A percentile compares a stretch with the other conserved stretches of the same genome.
Conservation (phyloP, 2,113 vertebrate species). For the Aphyosemion australe region DNA sequence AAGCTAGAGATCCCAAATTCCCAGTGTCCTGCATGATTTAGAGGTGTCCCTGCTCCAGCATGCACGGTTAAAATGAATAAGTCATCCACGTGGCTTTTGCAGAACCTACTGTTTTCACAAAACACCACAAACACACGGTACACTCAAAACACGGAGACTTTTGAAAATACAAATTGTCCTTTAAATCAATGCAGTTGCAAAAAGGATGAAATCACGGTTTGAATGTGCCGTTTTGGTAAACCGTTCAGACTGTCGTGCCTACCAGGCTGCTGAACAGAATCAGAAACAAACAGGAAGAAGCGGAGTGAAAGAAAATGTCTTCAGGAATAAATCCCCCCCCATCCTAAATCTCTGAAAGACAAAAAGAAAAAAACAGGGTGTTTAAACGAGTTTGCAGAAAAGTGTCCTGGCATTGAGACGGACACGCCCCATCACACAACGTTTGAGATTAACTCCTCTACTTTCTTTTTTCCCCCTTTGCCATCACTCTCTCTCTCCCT, state of each 20-base stretch:
- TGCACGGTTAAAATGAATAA: too few species aligned
- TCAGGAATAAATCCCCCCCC: background rate
- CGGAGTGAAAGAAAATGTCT: background rate
- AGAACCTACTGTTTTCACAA: too few species aligned
- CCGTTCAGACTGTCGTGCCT: constrained; percentile 3
- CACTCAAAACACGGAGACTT: too few species aligned
- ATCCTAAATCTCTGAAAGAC: background rate
- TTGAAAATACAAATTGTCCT: too few species aligned
- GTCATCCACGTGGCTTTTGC: too few species aligned
- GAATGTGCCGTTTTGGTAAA: too few species aligned
- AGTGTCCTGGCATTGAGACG: constrained; percentile 59
- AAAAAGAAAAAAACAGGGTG: constrained; percentile 18
- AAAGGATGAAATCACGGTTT: too few species aligned
- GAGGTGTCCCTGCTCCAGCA: too few species aligned
- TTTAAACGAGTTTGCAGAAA: constrained; percentile 57
- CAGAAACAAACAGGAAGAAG: constrained; percentile 14
- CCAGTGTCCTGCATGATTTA: too few species aligned
- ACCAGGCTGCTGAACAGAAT: constrained; percentile 13
- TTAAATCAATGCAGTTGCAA: too few species aligned
- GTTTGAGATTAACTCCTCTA: constrained; percentile 61
- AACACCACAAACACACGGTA: too few species aligned
- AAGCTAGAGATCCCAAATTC: too few species aligned
- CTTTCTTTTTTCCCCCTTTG: constrained; percentile 37
- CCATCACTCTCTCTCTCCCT: constrained; percentile 61
- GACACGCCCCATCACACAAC: constrained; percentile 75